Percentiles rank a stretch among this genome's conserved stretches.
Conservation (phyloP, 1,140 invertebrate genomes). For the Ptiloglossa arizonensis region DNA sequence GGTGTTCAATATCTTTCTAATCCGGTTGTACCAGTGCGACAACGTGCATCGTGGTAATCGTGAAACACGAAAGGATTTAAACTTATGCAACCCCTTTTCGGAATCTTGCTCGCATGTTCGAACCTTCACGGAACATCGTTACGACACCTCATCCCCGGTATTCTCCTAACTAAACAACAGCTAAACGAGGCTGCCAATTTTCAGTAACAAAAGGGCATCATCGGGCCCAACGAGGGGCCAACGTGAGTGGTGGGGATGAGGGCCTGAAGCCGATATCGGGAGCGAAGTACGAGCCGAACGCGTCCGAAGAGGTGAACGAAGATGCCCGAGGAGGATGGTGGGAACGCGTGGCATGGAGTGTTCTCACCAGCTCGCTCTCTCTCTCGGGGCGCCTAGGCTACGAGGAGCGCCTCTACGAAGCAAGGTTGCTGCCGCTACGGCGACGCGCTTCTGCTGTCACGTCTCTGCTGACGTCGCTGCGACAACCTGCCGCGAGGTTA, state of each 20-base stretch:
- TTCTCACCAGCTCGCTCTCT: conserved; percentile 77
- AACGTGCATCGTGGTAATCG: too few relatives aligned
- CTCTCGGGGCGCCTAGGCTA: conserved; percentile 52
- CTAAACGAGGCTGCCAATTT: conserved; percentile 35
- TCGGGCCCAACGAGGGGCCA: conserved; percentile 19
- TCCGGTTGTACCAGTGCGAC: too few relatives aligned
- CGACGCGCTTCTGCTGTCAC: conserved; percentile 53
- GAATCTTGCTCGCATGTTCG: too few relatives aligned
- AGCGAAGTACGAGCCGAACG: conserved; percentile 58
- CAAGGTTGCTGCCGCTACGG: conserved; percentile 57
- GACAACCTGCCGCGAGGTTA: conserved; percentile 63
- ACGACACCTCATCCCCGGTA: neutral
- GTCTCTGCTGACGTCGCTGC: conserved; percentile 54
- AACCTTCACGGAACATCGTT: conserved; percentile 5
- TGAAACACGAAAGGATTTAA: too few relatives aligned
- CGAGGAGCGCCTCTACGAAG: conserved; percentile 64
- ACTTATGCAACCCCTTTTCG: too few relatives aligned
- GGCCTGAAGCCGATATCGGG: conserved; percentile 46
- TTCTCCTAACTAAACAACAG: conserved; percentile 15
- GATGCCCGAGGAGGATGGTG: conserved; percentile 79
- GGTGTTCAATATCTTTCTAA: neutral
- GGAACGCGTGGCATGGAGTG: conserved; percentile 80
- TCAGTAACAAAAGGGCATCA: conserved; percentile 31
- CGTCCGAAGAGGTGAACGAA: conserved; percentile 73
- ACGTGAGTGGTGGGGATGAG: conserved; percentile 38